A percentile compares a stretch with the other conserved stretches of the same genome.
Evolutionary conservation across 2,888 invertebrate genomes (phyloP).

Genomic region (Salticus scenicus): DNA sequence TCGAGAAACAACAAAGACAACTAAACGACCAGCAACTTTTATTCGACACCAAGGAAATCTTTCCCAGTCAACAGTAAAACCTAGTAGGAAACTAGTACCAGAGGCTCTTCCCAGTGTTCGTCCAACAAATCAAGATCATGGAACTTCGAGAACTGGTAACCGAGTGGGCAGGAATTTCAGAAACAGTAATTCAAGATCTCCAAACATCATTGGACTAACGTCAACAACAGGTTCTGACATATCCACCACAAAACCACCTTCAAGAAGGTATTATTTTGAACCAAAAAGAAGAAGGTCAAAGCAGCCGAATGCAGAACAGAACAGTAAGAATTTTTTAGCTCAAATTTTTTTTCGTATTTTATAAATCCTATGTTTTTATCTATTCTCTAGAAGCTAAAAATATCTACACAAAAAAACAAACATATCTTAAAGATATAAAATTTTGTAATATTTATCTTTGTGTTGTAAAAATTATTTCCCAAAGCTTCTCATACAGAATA

Average conservation of each 20-base stretch:
- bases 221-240: neutral
- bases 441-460: too few relatives aligned
- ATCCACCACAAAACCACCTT: slow-evolving; percentile 29
- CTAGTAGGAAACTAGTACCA: neutral
- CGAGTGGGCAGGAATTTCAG: slow-evolving; percentile 18
- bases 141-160: too few relatives aligned
- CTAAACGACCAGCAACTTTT: neutral
- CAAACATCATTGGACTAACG: neutral
- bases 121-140: neutral
- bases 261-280: slow-evolving; percentile 47
- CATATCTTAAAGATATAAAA: too few relatives aligned
- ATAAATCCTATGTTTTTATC: too few relatives aligned
- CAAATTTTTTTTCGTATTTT: too few relatives aligned
- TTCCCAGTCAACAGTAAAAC: neutral
- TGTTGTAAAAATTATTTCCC: too few relatives aligned
- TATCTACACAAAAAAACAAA: too few relatives aligned
- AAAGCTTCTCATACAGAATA: too few relatives aligned
- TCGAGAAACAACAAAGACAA: neutral
- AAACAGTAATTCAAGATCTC: neutral
- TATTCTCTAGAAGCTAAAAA: too few relatives aligned
- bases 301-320: neutral
- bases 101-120: neutral
- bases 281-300: slow-evolving; percentile 11
- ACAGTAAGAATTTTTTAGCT: neutral
- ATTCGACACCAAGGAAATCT: too few relatives aligned